Conservation (phyloP, 2,113 vertebrate genomes). For the Aepyceros melampus region DNA sequence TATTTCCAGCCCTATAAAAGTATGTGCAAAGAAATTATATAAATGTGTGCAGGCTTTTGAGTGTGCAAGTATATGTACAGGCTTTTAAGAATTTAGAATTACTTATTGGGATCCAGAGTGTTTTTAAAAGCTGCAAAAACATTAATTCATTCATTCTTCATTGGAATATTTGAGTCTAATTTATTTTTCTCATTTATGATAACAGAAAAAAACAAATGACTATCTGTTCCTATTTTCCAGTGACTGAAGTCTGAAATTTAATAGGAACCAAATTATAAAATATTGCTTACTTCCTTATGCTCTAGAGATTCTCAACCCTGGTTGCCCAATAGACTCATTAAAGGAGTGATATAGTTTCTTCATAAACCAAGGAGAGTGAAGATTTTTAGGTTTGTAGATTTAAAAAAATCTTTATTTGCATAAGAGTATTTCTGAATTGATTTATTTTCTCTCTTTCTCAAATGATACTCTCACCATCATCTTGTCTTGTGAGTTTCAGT, state of each 20-base stretch:
- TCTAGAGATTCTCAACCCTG: neutral
- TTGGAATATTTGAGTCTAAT: neutral
- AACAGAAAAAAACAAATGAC: neutral
- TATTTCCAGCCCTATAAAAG: neutral
- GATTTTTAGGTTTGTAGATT: neutral
- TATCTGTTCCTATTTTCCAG: neutral
- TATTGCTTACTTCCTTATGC: neutral
- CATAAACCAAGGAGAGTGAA: neutral
- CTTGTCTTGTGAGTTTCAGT: neutral
- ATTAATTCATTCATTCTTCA: neutral
- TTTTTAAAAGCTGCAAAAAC: neutral
- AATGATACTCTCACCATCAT: neutral
- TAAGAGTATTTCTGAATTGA: neutral
- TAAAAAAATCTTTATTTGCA: neutral
- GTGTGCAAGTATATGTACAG: neutral
- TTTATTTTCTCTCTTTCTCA: neutral
- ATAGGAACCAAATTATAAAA: neutral
- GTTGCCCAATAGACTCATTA: neutral
- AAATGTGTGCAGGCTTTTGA: neutral
- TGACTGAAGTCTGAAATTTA: slow-evolving; percentile 12
- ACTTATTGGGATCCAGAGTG: neutral
- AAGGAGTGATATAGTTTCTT: neutral
- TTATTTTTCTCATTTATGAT: neutral
- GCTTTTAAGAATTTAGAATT: neutral
- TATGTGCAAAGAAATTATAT: neutral